Evolutionary conservation across 1,140 invertebrate species (phyloP).

Genomic region (Drosophila sp.): DNA sequence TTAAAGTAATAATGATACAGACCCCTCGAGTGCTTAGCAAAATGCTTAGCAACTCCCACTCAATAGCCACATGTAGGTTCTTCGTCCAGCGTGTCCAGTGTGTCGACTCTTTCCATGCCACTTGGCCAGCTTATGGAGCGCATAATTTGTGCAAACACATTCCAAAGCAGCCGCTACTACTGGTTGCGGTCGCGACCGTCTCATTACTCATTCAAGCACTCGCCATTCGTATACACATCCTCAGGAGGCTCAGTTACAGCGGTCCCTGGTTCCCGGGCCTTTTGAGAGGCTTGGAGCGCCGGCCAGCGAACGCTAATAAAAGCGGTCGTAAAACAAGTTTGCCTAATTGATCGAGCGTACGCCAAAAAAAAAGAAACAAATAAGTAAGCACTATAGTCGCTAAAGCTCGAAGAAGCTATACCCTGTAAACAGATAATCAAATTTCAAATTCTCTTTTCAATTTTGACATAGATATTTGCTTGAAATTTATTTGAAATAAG

Average conservation of each 20-base stretch:
- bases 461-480: too few species aligned
- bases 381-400: background rate
- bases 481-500: too few species aligned
- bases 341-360: conserved; percentile 85
- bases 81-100: background rate
- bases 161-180: conserved; percentile 63
- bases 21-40: conserved; percentile 4
- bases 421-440: background rate
- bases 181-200: conserved; percentile 35
- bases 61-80: conserved; percentile 22
- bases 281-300: conserved; percentile 61
- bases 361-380: conserved; percentile 67
- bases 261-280: background rate
- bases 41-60: conserved; percentile 33
- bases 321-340: conserved; percentile 84
- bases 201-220: conserved; percentile 74
- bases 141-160: conserved; percentile 79
- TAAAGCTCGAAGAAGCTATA: background rate
- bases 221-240: conserved; percentile 34
- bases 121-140: conserved; percentile 56
- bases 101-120: conserved; percentile 33
- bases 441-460: too few species aligned
- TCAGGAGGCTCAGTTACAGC: background rate
- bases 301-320: conserved; percentile 75
- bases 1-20: conserved; percentile 1